Evolutionary conservation across 2,888 invertebrate species (phyloP), one percentile per base, ranked within the genome.

Genomic region (Mayetiola destructor): DNA sequence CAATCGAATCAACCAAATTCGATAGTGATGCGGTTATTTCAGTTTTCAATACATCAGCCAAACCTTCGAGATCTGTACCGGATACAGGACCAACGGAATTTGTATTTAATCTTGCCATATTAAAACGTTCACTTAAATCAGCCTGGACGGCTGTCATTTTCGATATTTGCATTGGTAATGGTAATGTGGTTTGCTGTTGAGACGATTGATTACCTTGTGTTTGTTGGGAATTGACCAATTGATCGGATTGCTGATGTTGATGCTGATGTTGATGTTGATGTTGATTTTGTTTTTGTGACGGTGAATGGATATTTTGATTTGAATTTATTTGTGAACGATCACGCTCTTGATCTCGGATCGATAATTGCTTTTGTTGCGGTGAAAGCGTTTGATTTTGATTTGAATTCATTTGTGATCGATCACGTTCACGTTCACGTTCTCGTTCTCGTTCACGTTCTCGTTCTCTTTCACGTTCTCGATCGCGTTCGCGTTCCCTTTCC

Each of bases 21-120:
- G 86, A 82, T 48, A 95, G 73, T 1, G 88, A 88, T 36, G 87
- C 80, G 23, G 87, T 84, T 62, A 95, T 86, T 75, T 95, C 94
- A 56, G 82, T 83, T 74, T 95, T 95, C 5, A 96, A 77, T 57
- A 87, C 83, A 66, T 92, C 90, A n/a, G 92, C 90, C 56, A 96
- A 76, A 57, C 87, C 86, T 68, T 92, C 89, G 8, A 93, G 76
- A 66, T 93, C 93, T 3, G 85, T 80, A 14, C 85, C 85, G 1
- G 84, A 80, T 63, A 82, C 80, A 40, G 83, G 78, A 57, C 79
- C 80, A 60, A 82, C 69, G 8, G 84, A 80, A 59, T 79, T 80
- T 27, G 81, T 78, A 63, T 79, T 82, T 64, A 77, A 82, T 63
- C 88, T 78, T 68, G 88, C 77, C 67, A 88, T 81, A 64, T 82